Evolutionary conservation across 2,797 vertebrate genomes (phyloP), one percentile per base, ranked within the genome.

Genomic region (Cirrhinus molitorella): DNA sequence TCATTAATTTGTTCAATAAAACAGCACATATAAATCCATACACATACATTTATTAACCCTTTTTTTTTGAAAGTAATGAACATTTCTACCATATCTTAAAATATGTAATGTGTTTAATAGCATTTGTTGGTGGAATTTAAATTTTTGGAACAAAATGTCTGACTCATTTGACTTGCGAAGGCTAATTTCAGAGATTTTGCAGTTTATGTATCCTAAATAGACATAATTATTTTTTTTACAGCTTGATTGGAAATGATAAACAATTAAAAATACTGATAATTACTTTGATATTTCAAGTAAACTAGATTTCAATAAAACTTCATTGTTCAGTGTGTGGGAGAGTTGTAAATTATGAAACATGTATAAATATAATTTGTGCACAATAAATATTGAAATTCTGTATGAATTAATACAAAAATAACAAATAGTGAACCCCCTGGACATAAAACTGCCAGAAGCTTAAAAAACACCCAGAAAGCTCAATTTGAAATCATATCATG

Each of bases 251-350:
- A 73, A 31, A 49, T 73, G 0, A 73, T n/a, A 28, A 4, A 34
- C 3, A 73, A 34, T 47, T 31, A 31, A 51, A 53, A 51, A 51
- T 21, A 53, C 28, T 51, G 47, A 73, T 53, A 53, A 51, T 21
- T 51, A 43, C 45, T 49, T 72, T 51, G 23, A 21, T 31, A 31
- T 51, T 25, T 31, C 17, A 68, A 31, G 25, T 12, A 51, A 28
- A 72, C 47, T 34, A 73, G 71, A 21, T 53, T 71, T 73, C 11
- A n/a, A 53, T 53, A 53, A 73, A 73, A 73, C 45, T 25, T 17
- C 0, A 72, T 3, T 73, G 71, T 73, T 51, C 17, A 34, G 17
- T n/a, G 63, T 34, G 71, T 53, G 28, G 71, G 28, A 9, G 19
- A 34, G 70, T 21, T 73, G 17, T 31, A 73, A 31, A 53, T 31